Conservation (phyloP, 2,888 invertebrate genomes). For the Micropterix aruncella region DNA sequence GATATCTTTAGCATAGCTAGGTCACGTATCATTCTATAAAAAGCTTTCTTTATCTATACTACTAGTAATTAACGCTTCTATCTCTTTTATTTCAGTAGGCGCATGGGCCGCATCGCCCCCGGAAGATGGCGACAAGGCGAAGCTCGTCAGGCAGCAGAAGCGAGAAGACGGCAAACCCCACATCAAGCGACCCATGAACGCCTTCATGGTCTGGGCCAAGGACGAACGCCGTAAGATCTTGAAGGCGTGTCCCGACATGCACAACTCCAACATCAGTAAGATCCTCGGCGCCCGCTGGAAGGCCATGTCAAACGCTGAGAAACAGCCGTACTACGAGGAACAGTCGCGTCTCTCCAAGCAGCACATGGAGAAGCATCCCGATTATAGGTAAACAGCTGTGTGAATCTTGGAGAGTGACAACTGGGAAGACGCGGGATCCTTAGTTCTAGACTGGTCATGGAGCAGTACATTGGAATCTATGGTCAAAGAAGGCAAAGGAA, state of each 20-base stretch:
- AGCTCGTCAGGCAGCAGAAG: constrained; percentile 77
- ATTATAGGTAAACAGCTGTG: constrained; percentile 74
- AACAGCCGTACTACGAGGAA: constrained; percentile 98
- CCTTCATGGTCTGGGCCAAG: constrained; percentile 99
- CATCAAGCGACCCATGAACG: constrained; percentile 99
- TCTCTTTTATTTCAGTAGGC: constrained; percentile 22
- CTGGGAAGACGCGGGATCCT: too few species aligned
- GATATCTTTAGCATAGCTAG: too few species aligned
- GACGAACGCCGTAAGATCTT: constrained; percentile 97
- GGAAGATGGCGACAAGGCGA: constrained; percentile 62
- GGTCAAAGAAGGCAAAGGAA: too few species aligned
- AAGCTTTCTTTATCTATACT: too few species aligned
- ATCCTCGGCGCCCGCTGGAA: constrained; percentile 98
- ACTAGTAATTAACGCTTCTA: too few species aligned
- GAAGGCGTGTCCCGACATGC: constrained; percentile 99
- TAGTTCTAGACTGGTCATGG: too few species aligned
- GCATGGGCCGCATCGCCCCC: constrained; percentile 44
- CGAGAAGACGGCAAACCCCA: constrained; percentile 87
- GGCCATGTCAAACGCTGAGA: constrained; percentile 95
- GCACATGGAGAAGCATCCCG: constrained; percentile 99
- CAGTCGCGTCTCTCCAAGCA: constrained; percentile 89
- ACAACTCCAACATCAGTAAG: constrained; percentile 99
- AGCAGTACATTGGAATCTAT: too few species aligned
- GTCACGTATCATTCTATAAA: too few species aligned
- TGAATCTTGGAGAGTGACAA: too few species aligned